phyloP scores from a whole-genome alignment of 2,113 vertebrate species.

The Mormoops blainvillei region DNA sequence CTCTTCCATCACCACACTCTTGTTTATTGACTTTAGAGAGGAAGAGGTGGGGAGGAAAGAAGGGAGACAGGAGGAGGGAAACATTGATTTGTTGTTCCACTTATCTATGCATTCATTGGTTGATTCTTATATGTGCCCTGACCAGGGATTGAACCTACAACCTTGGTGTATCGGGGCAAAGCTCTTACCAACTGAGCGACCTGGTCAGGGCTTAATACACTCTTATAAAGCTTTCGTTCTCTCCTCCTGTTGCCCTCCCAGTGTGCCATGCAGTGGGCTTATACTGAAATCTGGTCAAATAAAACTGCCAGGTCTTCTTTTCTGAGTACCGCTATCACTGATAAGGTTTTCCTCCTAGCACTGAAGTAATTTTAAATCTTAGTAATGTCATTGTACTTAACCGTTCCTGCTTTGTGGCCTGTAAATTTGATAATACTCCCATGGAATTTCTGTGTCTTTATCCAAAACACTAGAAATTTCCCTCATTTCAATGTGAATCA shows the following conservation, averaged over 20 bases:
- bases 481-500: not conserved
- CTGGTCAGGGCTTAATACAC: too few species aligned
- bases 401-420: not conserved
- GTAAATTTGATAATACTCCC: not conserved
- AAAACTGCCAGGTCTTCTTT: not conserved
- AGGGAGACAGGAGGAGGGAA: too few species aligned
- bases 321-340: not conserved
- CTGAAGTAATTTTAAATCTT: not conserved
- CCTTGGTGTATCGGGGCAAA: too few species aligned
- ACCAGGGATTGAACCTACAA: too few species aligned
- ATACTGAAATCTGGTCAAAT: not conserved
- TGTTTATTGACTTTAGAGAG: too few species aligned
- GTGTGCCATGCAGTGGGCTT: not conserved
- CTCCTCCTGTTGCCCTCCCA: not conserved
- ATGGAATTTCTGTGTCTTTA: not conserved
- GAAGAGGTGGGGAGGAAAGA: too few species aligned
- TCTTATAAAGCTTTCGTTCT: not conserved
- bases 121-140: too few species aligned
- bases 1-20: not conserved
- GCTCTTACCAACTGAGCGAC: too few species aligned
- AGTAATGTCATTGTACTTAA: not conserved
- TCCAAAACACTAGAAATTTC: not conserved
- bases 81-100: too few species aligned
- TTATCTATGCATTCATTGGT: too few species aligned
- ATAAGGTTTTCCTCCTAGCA: not conserved